These are phyloP conservation scores for Sebastiscus tertius DNA, from an alignment of 2,797 vertebrate genomes.

Conservation along the genomic window DNA sequence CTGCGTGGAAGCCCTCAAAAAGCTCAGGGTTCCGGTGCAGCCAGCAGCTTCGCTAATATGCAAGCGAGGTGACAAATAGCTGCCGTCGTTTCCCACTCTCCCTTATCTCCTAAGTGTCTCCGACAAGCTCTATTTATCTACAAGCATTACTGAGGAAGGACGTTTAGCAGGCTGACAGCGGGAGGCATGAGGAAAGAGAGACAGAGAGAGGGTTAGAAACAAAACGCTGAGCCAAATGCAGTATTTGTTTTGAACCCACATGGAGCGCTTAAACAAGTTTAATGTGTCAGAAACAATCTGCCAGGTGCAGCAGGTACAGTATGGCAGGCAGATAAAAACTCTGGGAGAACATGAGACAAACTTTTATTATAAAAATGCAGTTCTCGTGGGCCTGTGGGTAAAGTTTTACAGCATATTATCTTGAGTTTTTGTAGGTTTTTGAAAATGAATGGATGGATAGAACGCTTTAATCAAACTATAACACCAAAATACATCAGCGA, in stretches of 20 bases:
- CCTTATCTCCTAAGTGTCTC: slow-evolving; percentile 45
- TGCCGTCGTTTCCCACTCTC: slow-evolving; percentile 20
- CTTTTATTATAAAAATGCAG: background rate
- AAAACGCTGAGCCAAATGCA: slow-evolving; percentile 16
- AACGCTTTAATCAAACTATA: background rate
- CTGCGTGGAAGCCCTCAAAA: background rate
- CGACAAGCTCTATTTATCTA: slow-evolving; percentile 5
- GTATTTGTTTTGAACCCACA: slow-evolving; percentile 38
- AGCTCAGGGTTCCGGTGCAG: background rate
- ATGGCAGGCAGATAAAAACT: slow-evolving; percentile 33
- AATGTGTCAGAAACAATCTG: slow-evolving; percentile 13
- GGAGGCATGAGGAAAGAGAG: background rate
- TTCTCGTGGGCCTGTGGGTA: background rate
- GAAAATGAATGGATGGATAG: no score
- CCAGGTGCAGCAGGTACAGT: slow-evolving; percentile 7
- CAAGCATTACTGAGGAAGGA: slow-evolving; percentile 40
- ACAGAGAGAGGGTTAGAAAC: background rate
- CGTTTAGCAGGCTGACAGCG: slow-evolving; percentile 43
- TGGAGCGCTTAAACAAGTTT: slow-evolving; percentile 5
- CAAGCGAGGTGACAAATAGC: slow-evolving; percentile 45
- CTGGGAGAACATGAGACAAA: background rate
- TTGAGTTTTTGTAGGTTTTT: no score
- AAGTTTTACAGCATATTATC: background rate
- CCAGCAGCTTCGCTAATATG: slow-evolving; percentile 2
- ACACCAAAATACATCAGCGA: background rate